Evolutionary conservation across 2,113 vertebrate species (phyloP), one percentile per base, ranked within the genome.

Genomic region (Fregata magnificens): DNA sequence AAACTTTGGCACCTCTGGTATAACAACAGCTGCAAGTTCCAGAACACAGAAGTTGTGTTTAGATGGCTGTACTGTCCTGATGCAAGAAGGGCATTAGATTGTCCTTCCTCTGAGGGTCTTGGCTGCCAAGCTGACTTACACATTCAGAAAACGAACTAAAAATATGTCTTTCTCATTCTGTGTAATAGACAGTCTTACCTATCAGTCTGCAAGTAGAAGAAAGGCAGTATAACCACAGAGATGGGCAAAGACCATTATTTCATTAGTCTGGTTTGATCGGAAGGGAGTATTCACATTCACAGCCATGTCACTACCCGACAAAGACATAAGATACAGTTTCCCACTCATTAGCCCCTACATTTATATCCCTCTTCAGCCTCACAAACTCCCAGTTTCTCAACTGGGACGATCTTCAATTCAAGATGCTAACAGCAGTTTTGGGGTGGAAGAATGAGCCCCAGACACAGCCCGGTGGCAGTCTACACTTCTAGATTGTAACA

Each of bases 381-480:
- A 70, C 18, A 26, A 84, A 63, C 16, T 38, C 11, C 14, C 24
- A 34, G 26, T 49, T 94, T 89, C 84, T 72, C 12, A 92, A 83
- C 13, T 21, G 38, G 19, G 42, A 50, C 2, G 1, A 32, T 31
- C 36, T 38, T 66, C 52, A 85, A 25, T 29, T 85, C 31, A n/a
- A 86, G 49, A 62, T 19, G 4, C 11, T 29, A 74, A 61, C 10
- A 89, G 22, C 22, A 71, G 63, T 31, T 87, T 34, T 13, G 8
- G 15, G 29, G 42, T 18, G 22, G 76, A 67, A 78, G 79, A 91
- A 55, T 2, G 6, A 71, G 13, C 13, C 32, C 28, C 19, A 52
- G 34, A 38, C 16, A 32, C 8, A 0, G 12, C 13, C 34, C 1
- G 1, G 11, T 2, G 0, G 44, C 44, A 63, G 40, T 53, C 40